Conservation (phyloP, 2,113 vertebrate species). For the Delphinapterus leucas region DNA sequence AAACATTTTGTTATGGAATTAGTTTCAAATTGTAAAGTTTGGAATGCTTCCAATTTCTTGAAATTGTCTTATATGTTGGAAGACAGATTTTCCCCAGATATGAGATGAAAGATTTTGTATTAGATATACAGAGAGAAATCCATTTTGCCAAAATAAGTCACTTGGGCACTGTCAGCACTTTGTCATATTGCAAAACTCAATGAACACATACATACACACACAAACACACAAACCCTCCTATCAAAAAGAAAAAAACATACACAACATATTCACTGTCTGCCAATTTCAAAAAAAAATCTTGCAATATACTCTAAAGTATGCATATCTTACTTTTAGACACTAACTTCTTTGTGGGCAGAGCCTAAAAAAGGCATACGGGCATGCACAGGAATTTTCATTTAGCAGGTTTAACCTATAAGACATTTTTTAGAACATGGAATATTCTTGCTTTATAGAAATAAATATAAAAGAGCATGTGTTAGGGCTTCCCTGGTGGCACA, state of each 20-base stretch:
- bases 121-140: not conserved
- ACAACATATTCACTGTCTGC: not conserved
- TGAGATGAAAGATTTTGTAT: not conserved
- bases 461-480: not conserved
- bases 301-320: not conserved
- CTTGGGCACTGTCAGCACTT: not conserved
- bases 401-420: not conserved
- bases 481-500: not conserved
- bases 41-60: constrained; percentile 1
- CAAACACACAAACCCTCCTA: not conserved
- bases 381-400: not conserved
- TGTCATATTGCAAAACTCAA: not conserved
- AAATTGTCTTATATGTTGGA: not conserved
- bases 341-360: not conserved
- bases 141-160: constrained; percentile 10
- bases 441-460: not conserved
- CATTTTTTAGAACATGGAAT: not conserved
- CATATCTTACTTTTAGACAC: not conserved
- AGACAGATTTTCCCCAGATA: not conserved
- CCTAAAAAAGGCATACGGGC: not conserved
- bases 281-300: not conserved
- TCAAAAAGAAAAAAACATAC: not conserved
- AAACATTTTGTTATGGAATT: not conserved
- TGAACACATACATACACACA: not conserved
- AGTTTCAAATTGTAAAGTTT: not conserved